Evolutionary conservation across 2,888 invertebrate species (phyloP).

Genomic region (Hyposoter didymator): DNA sequence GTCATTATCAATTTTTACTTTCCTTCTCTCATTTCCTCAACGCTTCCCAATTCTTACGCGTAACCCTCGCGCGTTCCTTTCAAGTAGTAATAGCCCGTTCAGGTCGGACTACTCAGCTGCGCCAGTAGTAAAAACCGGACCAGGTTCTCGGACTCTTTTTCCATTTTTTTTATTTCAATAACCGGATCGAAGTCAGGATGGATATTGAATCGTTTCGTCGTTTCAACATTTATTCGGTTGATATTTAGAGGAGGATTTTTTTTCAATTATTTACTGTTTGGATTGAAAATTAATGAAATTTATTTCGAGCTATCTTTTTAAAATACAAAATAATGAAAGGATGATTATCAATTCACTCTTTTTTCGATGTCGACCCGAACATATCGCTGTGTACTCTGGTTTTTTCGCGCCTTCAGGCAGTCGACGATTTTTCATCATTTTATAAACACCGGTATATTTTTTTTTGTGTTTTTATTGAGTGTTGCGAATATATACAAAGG

Average conservation of each 20-base stretch:
- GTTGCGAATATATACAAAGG: slow-evolving; percentile 84
- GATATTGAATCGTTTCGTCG: neutral
- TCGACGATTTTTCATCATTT: neutral
- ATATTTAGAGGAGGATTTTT: neutral
- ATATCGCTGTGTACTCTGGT: neutral
- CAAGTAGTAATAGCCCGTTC: slow-evolving; percentile 62
- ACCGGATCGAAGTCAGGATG: neutral
- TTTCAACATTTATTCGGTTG: neutral
- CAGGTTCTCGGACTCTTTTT: neutral
- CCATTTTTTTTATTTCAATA: neutral
- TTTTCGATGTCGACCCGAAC: neutral
- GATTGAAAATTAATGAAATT: neutral
- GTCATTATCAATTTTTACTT: neutral
- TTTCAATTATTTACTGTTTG: neutral
- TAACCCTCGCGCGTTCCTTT: neutral
- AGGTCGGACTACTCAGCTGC: slow-evolving; percentile 40
- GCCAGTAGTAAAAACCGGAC: slow-evolving; percentile 40
- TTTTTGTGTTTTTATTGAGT: slow-evolving; percentile 82
- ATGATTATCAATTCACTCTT: neutral
- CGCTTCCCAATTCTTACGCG: neutral
- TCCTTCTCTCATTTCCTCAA: neutral
- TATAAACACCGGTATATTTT: slow-evolving; percentile 24
- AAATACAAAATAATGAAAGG: neutral
- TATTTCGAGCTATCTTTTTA: neutral
- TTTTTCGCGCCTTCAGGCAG: neutral